Base-by-base conservation (phyloP, 2,888 invertebrate genomes). In the Drosophila longiperda region DNA sequence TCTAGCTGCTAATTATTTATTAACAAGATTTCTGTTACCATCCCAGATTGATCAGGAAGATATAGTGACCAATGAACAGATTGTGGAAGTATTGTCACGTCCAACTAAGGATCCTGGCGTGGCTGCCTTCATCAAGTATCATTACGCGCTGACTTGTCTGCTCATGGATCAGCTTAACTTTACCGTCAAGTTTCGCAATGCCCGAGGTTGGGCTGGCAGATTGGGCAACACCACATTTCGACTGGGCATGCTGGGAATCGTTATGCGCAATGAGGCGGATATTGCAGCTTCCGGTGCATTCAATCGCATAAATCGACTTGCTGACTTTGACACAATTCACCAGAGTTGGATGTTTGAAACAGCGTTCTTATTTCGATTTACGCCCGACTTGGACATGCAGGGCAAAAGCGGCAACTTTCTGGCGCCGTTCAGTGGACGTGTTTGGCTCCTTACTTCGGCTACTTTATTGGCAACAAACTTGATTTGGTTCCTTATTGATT, bases 141-240 rank as follows among this genome's bases (percentile, higher is more conserved):
- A 92, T 66, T 92, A 90, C 38, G 87, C 86, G 3, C 57, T 93
- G 7, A 20, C 90, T 1, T 48, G 53, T 32, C 69, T 92, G 38
- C 68, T 92, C 7, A 75, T 83, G 36, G 87, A 92, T 32, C 83
- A 84, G 4, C 89, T 92, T 12, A 93, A 93, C 67, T 93, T 93
- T 63, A 88, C 87, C 3, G 77, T 92, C 0, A 80, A 87, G 26
- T 93, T 90, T 78, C 91, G 93, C 5, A 91, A 92, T 62, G 82
- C 92, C 3, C 83, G 92, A 3, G 92, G 91, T n/a, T 93, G 93
- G 93, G 91, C 92, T 23, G 92, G 93, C 12, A 82, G 91, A 34
- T 75, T 93, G 61, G 87, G 83, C 11, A 90, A 90, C 52, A 82
- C 91, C 7, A 84, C 84, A 23, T 93, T 86, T 78, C 91, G 93